These are phyloP conservation scores for Chiridota heheva DNA, from an alignment of 35 echinoderm and acorn worm species.

Conservation along the genomic window DNA sequence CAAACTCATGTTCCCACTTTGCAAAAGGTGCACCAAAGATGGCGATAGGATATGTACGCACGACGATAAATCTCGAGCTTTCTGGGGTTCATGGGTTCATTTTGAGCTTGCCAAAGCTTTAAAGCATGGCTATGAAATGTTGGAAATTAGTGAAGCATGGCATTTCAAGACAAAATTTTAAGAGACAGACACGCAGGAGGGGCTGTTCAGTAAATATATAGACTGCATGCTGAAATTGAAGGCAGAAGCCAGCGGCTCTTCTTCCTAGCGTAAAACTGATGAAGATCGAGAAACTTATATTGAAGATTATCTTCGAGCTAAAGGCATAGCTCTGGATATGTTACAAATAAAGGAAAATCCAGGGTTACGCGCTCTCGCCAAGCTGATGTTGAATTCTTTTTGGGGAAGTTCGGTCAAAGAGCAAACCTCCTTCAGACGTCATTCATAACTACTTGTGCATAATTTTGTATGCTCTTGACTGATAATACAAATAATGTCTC, in stretches of 20 bases:
- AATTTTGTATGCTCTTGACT: no score
- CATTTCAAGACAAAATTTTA: constrained; percentile 38
- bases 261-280: constrained; percentile 50
- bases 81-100: constrained; percentile 51
- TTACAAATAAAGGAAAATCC: constrained; percentile 44
- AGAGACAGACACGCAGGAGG: constrained; percentile 22
- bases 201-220: no score
- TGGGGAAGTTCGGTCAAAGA: constrained; percentile 69
- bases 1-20: constrained; percentile 11
- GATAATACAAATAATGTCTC: no score
- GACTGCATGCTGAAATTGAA: no score
- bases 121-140: constrained; percentile 41
- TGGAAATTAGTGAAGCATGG: constrained; percentile 50
- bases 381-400: constrained; percentile 62
- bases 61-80: constrained; percentile 11
- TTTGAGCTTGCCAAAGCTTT: constrained; percentile 56
- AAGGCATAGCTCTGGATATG: constrained; percentile 56
- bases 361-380: constrained; percentile 55
- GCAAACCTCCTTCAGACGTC: constrained; percentile 36
- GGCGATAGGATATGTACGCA: background rate
- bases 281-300: constrained; percentile 47
- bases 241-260: no score
- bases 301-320: constrained; percentile 29
- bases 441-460: no score
- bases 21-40: background rate